Base-by-base conservation (phyloP, 30 jellyfish, hydroid and myxozoan genomes). In the Sanderia malayensis region DNA sequence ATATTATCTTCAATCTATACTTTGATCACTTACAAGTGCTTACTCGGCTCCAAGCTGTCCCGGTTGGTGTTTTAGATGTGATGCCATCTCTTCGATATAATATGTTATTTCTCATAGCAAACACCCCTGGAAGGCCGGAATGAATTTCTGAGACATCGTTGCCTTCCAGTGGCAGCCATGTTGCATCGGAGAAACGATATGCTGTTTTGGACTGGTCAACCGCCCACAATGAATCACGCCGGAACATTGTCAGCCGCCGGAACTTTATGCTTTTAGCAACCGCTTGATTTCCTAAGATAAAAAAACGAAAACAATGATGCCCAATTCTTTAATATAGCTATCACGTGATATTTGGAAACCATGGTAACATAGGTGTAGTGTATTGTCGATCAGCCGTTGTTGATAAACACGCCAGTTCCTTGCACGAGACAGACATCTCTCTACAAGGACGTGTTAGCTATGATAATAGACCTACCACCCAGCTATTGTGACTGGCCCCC, bases 271-370 rank as follows among this genome's bases (percentile, higher is more conserved):
- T 17, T 19, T 68, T 46, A 32, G 46, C 72, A 63, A 21, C 29
- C 0, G 79, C 80, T 65, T 76, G 87, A 0, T 61, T 52, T 1
- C 87, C 87, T 76, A n/a, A n/a, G n/a, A n/a, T n/a, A n/a, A n/a
- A n/a, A n/a, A n/a, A n/a, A n/a, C n/a, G n/a, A n/a, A n/a, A n/a
- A n/a, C n/a, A n/a, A n/a, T n/a, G n/a, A n/a, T n/a, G n/a, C n/a
- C n/a, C n/a, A n/a, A n/a, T n/a, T n/a, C n/a, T n/a, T n/a, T n/a
- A n/a, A n/a, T n/a, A n/a, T n/a, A n/a, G n/a, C n/a, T n/a, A n/a
- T n/a, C n/a, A n/a, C n/a, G n/a, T n/a, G n/a, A n/a, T n/a, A n/a
- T n/a, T n/a, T n/a, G n/a, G n/a, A n/a, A n/a, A n/a, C n/a, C n/a
- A n/a, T n/a, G n/a, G n/a, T n/a, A n/a, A n/a, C n/a, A n/a, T n/a